Evolutionary conservation across 2,797 vertebrate species (phyloP).

Genomic region (Sebastes hopkinsi): DNA sequence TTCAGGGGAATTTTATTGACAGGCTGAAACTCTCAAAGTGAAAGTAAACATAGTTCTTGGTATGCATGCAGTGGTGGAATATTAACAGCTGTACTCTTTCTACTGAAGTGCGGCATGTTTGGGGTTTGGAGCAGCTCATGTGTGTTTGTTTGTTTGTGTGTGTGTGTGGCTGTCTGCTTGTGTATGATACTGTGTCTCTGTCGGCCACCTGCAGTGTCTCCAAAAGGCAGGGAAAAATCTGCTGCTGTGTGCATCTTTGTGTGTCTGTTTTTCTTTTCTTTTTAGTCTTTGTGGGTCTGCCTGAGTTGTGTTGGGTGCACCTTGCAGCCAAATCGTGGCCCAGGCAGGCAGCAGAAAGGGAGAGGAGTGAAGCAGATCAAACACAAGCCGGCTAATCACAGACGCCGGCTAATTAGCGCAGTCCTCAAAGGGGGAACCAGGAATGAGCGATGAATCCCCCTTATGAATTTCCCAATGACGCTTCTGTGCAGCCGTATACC

Average conservation of each 20-base stretch:
- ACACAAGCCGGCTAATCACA: slow-evolving; percentile 80
- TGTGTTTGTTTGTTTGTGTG: slow-evolving; percentile 18
- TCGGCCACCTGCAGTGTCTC: slow-evolving; percentile 66
- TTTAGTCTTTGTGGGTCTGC: slow-evolving; percentile 27
- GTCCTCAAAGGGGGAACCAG: slow-evolving; percentile 78
- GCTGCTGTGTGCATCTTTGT: slow-evolving; percentile 23
- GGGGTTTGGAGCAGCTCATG: slow-evolving; percentile 14
- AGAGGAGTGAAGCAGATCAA: slow-evolving; percentile 75
- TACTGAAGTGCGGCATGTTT: slow-evolving; percentile 27
- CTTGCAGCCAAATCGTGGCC: slow-evolving; percentile 60
- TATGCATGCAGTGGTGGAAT: slow-evolving; percentile 62
- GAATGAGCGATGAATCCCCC: slow-evolving; percentile 75
- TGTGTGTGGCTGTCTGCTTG: slow-evolving; percentile 22
- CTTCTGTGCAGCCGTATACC: slow-evolving; percentile 41
- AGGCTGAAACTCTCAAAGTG: slow-evolving; percentile 46
- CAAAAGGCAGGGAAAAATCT: slow-evolving; percentile 46
- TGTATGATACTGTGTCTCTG: slow-evolving; percentile 51
- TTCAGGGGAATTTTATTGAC: slow-evolving; percentile 56
- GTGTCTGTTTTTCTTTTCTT: slow-evolving; percentile 35
- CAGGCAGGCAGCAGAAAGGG: slow-evolving; percentile 65
- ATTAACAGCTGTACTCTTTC: slow-evolving; percentile 67
- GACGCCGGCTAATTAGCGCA: slow-evolving; percentile 80
- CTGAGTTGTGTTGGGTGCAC: slow-evolving; percentile 39
- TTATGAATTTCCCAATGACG: slow-evolving; percentile 68
- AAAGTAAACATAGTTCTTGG: slow-evolving; percentile 68